Conservation (phyloP, 2,797 vertebrate species). For the Micromesistius poutassou region DNA sequence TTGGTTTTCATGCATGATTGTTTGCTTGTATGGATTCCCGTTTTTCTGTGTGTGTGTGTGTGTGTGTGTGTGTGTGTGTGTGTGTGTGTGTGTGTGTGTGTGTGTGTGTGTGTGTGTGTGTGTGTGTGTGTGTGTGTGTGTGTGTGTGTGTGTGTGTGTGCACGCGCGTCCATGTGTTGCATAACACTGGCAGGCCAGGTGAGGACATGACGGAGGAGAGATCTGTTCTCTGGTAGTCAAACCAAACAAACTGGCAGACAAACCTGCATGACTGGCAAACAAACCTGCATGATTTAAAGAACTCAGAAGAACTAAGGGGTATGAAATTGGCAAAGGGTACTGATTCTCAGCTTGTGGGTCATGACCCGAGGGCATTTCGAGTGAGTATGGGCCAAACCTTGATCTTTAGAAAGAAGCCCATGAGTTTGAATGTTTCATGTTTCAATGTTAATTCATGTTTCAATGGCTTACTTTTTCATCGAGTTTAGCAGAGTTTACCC, state of each 20-base stretch:
- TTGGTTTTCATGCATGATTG: too few relatives aligned
- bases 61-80: neutral
- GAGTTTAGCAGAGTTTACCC: too few relatives aligned
- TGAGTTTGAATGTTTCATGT: too few relatives aligned
- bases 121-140: neutral
- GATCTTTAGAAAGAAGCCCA: too few relatives aligned
- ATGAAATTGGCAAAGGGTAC: neutral
- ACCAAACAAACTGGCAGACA: conserved; percentile 33
- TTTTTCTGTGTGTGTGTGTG: neutral
- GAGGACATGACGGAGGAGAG: conserved; percentile 19
- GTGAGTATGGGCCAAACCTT: too few relatives aligned
- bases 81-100: neutral
- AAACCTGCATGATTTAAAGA: conserved; percentile 38
- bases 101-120: neutral
- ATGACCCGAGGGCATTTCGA: too few relatives aligned
- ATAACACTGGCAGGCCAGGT: conserved; percentile 1
- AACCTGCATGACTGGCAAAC: conserved; percentile 25
- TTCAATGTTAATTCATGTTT: too few relatives aligned
- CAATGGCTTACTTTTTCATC: too few relatives aligned
- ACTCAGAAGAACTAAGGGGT: conserved; percentile 11
- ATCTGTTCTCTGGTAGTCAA: conserved; percentile 13
- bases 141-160: neutral
- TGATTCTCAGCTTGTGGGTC: too few relatives aligned
- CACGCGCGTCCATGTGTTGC: conserved; percentile 9
- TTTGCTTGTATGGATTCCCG: neutral